A percentile compares a stretch with the other conserved stretches of the same genome.
Evolutionary conservation across 2,888 invertebrate species (phyloP).

Genomic region (Prosopocoilus inquinatus): DNA sequence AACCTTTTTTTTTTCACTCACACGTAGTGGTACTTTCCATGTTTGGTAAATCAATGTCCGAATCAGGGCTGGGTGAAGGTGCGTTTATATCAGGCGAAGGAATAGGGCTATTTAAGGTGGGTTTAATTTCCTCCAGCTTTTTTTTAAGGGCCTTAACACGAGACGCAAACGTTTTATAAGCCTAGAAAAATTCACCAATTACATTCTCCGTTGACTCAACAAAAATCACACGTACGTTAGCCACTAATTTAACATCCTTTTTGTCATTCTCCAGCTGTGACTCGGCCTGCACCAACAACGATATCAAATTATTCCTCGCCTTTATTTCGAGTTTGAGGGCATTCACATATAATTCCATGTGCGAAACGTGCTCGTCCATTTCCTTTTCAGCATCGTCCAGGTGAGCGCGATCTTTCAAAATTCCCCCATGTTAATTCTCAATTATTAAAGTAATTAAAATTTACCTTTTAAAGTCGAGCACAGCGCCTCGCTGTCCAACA

Average conservation of each 20-base stretch:
- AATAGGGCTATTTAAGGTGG: conserved; percentile 67
- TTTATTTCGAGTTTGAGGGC: conserved; percentile 80
- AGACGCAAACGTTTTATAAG: conserved; percentile 90
- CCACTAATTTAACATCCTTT: conserved; percentile 93
- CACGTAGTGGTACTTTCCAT: conserved; percentile 18
- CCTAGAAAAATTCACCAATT: conserved; percentile 57
- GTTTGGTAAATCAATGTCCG: conserved; percentile 72
- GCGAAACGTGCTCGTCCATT: conserved; percentile 75
- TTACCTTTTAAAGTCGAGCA: conserved; percentile 79
- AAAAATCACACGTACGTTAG: conserved; percentile 70
- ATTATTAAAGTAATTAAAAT: background rate
- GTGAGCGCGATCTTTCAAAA: conserved; percentile 68
- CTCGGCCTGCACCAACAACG: conserved; percentile 76
- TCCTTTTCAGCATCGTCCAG: conserved; percentile 87
- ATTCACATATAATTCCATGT: conserved; percentile 78
- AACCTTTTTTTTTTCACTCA: conserved; percentile 1
- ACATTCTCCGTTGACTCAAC: too few species aligned
- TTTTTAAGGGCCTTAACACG: conserved; percentile 83
- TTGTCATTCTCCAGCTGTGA: conserved; percentile 87
- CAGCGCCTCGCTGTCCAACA: conserved; percentile 74
- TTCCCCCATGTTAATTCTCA: background rate
- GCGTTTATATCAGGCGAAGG: conserved; percentile 68
- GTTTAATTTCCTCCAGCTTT: conserved; percentile 78
- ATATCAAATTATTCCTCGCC: conserved; percentile 74
- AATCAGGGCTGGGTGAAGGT: conserved; percentile 78